These are phyloP conservation scores for Psettodes erumei DNA, from an alignment of 2,113 vertebrate genomes.

Conservation along the genomic window DNA sequence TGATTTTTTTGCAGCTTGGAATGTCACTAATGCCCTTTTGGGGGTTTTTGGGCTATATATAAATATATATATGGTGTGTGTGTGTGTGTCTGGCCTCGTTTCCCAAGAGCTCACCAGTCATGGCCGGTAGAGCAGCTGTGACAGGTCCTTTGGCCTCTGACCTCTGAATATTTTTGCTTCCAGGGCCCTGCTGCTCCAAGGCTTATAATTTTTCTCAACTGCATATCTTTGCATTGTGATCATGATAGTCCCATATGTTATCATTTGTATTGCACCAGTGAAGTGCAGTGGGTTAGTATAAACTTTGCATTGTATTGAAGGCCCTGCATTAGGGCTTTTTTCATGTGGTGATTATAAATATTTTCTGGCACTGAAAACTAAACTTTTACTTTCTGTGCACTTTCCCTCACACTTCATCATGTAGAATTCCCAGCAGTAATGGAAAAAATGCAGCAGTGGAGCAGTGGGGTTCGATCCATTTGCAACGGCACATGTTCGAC, in stretches of 20 bases:
- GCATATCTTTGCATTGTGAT: constrained; percentile 13
- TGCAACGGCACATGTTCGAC: no score
- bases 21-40: constrained; percentile 12
- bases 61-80: constrained; percentile 12
- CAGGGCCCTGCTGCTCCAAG: constrained; percentile 28
- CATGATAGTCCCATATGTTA: neutral
- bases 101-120: constrained; percentile 45
- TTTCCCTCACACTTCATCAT: constrained; percentile 40
- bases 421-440: constrained; percentile 38
- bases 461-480: constrained; percentile 55
- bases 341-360: constrained; percentile 16
- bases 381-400: constrained; percentile 38
- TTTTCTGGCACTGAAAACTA: constrained; percentile 16
- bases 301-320: constrained; percentile 19
- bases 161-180: constrained; percentile 64
- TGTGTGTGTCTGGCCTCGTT: constrained; percentile 41
- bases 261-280: constrained; percentile 18
- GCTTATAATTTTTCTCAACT: constrained; percentile 33
- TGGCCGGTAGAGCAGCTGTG: constrained; percentile 71
- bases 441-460: constrained; percentile 49
- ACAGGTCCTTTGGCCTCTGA: constrained; percentile 69
- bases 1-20: constrained; percentile 3
- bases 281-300: neutral
- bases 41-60: neutral
- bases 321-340: constrained; percentile 7